A percentile compares a stretch with the other conserved stretches of the same genome.
phyloP scores from a whole-genome alignment of 2,888 invertebrate genomes.

The Pomacea canaliculata region DNA sequence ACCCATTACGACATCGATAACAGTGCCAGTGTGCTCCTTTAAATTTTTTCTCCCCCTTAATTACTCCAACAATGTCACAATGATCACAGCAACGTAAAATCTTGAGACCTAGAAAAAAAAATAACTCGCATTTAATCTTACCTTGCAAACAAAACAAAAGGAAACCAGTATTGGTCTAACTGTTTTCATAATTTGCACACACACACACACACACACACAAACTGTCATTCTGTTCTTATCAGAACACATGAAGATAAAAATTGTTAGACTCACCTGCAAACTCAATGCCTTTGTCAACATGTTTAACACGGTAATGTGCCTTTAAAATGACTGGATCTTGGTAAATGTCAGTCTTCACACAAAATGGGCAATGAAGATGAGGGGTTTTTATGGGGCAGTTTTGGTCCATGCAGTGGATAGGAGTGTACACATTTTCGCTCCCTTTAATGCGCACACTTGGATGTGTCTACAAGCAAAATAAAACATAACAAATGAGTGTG shows the following conservation, averaged over 20 bases:
- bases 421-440: slow-evolving; percentile 66
- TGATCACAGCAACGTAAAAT: slow-evolving; percentile 68
- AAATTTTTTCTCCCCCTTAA: slow-evolving; percentile 69
- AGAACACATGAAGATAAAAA: no score
- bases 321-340: slow-evolving; percentile 68
- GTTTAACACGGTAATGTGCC: slow-evolving; percentile 69
- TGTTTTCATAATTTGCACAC: not conserved
- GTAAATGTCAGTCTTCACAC: slow-evolving; percentile 65
- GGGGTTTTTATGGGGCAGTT: slow-evolving; percentile 57
- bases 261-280: slow-evolving; percentile 62
- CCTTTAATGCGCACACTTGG: slow-evolving; percentile 69
- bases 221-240: no score
- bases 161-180: not conserved
- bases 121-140: not conserved
- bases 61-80: slow-evolving; percentile 69
- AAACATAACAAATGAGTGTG: not conserved
- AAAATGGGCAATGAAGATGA: slow-evolving; percentile 70
- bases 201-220: no score
- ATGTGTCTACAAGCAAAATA: slow-evolving; percentile 57
- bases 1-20: slow-evolving; percentile 68
- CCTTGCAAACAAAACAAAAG: not conserved
- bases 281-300: slow-evolving; percentile 70
- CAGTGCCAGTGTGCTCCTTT: slow-evolving; percentile 71
- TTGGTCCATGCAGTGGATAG: slow-evolving; percentile 61
- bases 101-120: slow-evolving; percentile 59